Evolutionary conservation across 2,797 vertebrate genomes (phyloP), one percentile per base, ranked within the genome.

Genomic region (Cyprinella venusta): DNA sequence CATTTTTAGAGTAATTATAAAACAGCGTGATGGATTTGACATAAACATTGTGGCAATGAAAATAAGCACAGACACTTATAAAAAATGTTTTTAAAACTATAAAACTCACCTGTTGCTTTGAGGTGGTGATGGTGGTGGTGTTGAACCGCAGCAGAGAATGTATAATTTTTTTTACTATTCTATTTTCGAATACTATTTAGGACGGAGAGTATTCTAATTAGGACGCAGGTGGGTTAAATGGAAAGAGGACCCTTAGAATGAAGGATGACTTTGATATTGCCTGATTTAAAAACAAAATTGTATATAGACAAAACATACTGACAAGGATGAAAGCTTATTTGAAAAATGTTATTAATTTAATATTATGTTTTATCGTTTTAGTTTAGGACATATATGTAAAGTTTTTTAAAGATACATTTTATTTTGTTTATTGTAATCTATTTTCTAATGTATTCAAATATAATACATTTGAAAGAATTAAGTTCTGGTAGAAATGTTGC

Each of bases 261-360:
- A 40, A 75, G 33, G 33, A 10, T 56, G 50, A n/a, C 21, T 24
- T 76, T 76, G 72, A 76, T 40, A 24, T n/a, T 54, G 50, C 50
- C 50, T 54, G 69, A 19, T 50, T 3, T 5, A 30, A 70, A 54
- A 21, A 19, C 4, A 15, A 36, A 54, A 2, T n/a, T n/a, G 0
- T 19, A 18, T 72, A 30, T 56, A 12, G n/a, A 26, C 15, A 59
- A 61, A 76, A 40, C 2, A 2, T 56, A 13, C 6, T 72, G 26
- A 36, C 30, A 74, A 52, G 36, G 13, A 24, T 24, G 13, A 26
- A 26, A 36, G 18, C 50, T 52, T 13, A 72, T 33, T 50, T 5
- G n/a, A n/a, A 15, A 75, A 56, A n/a, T 8, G 3, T 38, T 54
- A n/a, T n/a, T 16, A 59, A 74, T 36, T 5, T 36, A 33, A 33